Conservation (phyloP, 2,113 vertebrate genomes). For the Aegotheles bennettii region DNA sequence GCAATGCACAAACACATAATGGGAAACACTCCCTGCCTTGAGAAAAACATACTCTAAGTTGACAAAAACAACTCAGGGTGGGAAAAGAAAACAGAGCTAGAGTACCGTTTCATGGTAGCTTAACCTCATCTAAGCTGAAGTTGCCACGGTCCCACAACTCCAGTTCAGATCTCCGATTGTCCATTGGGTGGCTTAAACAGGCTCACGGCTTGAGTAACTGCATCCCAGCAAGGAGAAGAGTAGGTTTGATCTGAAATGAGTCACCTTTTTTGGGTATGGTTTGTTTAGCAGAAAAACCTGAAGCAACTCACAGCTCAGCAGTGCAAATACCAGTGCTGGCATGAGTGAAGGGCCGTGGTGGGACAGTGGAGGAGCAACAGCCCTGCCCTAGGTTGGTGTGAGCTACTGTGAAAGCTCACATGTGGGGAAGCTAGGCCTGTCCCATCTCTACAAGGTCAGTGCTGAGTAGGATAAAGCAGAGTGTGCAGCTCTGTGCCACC, state of each 20-base stretch:
- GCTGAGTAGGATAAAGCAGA: not conserved
- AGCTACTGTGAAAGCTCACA: not conserved
- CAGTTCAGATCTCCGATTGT: not conserved
- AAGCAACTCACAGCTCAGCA: not conserved
- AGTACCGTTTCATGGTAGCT: not conserved
- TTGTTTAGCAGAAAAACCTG: not conserved
- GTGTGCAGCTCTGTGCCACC: not conserved
- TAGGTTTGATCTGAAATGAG: not conserved
- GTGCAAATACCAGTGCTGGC: not conserved
- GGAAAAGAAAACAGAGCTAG: conserved; percentile 7
- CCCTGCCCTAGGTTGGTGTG: not conserved
- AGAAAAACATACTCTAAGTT: conserved; percentile 36
- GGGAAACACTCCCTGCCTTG: conserved; percentile 55
- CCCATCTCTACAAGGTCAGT: not conserved
- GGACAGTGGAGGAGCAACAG: not conserved
- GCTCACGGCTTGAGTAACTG: not conserved
- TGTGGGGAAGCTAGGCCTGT: not conserved
- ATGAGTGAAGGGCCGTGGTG: rapidly evolving
- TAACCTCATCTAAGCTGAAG: not conserved
- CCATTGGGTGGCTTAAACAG: not conserved
- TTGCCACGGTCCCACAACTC: not conserved
- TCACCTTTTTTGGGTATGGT: not conserved
- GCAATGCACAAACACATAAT: conserved; percentile 55
- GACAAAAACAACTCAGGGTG: conserved; percentile 24
- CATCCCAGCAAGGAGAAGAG: not conserved